Conservation (phyloP, 1,140 invertebrate genomes). For the Medauroidea extradentata region DNA sequence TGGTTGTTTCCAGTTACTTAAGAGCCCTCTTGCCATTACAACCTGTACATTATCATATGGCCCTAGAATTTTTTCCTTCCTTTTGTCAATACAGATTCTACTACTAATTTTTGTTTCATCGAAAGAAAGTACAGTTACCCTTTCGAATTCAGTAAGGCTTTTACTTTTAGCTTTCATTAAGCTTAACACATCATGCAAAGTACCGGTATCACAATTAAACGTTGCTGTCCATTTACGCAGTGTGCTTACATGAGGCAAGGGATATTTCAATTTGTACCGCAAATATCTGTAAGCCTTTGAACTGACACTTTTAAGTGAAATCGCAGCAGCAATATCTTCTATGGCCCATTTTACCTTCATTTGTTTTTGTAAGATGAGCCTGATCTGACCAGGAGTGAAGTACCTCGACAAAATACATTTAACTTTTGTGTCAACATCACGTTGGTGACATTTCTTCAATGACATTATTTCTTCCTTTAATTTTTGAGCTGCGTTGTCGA, state of each 20-base stretch:
- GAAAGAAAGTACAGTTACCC: constrained; percentile 15
- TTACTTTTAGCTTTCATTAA: constrained; percentile 14
- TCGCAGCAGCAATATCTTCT: constrained; percentile 20
- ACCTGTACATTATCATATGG: constrained; percentile 16
- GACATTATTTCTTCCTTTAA: no score
- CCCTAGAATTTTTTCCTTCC: constrained; percentile 14
- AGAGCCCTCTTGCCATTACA: constrained; percentile 23
- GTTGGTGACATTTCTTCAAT: no score
- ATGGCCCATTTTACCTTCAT: no score
- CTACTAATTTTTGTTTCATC: constrained; percentile 20
- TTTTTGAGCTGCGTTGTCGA: no score
- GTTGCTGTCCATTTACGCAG: constrained; percentile 16
- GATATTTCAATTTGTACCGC: constrained; percentile 14
- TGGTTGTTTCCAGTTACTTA: constrained; percentile 35
- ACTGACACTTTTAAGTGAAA: constrained; percentile 13
- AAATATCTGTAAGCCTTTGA: constrained; percentile 20
- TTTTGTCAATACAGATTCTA: constrained; percentile 10
- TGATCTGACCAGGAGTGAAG: no score
- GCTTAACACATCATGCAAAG: constrained; percentile 5
- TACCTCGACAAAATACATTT: no score
- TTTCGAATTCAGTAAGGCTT: constrained; percentile 2
- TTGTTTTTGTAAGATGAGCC: no score
- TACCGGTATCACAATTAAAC: constrained; percentile 9
- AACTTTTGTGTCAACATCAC: no score
- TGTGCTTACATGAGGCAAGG: constrained; percentile 17